Evolutionary conservation across 2,113 vertebrate genomes (phyloP).

Genomic region (Murina feae): DNA sequence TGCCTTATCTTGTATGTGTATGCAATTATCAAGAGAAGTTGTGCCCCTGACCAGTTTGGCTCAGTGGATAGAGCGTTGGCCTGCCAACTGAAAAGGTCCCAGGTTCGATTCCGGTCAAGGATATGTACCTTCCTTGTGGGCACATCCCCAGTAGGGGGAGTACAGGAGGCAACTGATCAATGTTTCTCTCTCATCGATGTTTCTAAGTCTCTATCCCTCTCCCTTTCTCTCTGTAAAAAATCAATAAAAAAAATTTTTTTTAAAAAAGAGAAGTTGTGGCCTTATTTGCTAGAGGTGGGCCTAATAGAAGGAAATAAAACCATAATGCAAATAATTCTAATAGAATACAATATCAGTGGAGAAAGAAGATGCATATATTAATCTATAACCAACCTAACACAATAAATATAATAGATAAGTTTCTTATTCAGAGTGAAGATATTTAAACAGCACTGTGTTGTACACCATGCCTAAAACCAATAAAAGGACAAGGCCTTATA

Average conservation of each 20-base stretch:
- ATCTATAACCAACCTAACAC: background rate
- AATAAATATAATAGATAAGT: background rate
- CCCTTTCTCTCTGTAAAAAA: no score
- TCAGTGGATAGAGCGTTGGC: no score
- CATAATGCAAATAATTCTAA: constrained; percentile 17
- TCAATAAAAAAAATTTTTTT: no score
- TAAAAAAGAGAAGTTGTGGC: background rate
- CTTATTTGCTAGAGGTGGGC: background rate
- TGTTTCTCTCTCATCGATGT: no score
- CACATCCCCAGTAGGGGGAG: no score
- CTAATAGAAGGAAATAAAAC: constrained; percentile 27
- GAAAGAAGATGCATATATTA: background rate
- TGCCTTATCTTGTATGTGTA: background rate
- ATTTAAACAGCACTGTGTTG: background rate
- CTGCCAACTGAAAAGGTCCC: no score
- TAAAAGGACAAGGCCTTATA: background rate
- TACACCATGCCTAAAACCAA: background rate
- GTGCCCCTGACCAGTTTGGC: no score
- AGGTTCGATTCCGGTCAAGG: no score
- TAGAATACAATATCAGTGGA: background rate
- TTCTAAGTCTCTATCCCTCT: no score
- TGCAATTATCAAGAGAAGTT: background rate
- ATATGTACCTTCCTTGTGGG: no score
- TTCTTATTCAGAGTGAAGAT: background rate
- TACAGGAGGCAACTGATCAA: no score